Conservation (phyloP, 1,140 invertebrate genomes). For the Drosophila carrolli region DNA sequence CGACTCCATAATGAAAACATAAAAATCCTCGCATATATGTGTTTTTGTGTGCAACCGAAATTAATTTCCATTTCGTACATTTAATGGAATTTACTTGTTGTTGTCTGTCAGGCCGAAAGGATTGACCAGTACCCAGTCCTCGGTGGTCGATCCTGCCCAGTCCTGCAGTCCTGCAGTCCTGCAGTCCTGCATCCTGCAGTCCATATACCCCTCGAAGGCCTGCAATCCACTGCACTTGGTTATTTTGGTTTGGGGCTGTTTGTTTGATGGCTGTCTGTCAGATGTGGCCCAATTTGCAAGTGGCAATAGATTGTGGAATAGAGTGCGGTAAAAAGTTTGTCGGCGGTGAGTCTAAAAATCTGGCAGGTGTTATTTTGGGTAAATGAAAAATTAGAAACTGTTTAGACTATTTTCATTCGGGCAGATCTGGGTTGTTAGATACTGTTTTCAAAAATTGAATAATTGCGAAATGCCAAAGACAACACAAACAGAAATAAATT, state of each 20-base stretch:
- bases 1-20: constrained; percentile 37
- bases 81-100: constrained; percentile 77
- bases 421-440: no score
- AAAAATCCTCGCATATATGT: constrained; percentile 38
- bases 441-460: no score
- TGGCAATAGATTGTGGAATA: background rate
- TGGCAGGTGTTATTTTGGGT: background rate
- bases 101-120: constrained; percentile 55
- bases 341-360: background rate
- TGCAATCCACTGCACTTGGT: constrained; percentile 36
- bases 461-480: no score
- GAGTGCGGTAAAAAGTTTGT: background rate
- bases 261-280: constrained; percentile 28
- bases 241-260: constrained; percentile 28
- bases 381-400: background rate
- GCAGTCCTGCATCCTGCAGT: background rate
- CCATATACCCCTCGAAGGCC: background rate
- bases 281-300: constrained; percentile 16
- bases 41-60: constrained; percentile 42
- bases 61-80: constrained; percentile 75
- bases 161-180: background rate
- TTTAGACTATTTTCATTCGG: background rate
- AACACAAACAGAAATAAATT: no score
- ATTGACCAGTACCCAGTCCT: constrained; percentile 1
- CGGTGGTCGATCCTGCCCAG: constrained; percentile 14